Evolutionary conservation across 2,113 vertebrate species (phyloP), one percentile per base, ranked within the genome.

Genomic region (Gallinago media): DNA sequence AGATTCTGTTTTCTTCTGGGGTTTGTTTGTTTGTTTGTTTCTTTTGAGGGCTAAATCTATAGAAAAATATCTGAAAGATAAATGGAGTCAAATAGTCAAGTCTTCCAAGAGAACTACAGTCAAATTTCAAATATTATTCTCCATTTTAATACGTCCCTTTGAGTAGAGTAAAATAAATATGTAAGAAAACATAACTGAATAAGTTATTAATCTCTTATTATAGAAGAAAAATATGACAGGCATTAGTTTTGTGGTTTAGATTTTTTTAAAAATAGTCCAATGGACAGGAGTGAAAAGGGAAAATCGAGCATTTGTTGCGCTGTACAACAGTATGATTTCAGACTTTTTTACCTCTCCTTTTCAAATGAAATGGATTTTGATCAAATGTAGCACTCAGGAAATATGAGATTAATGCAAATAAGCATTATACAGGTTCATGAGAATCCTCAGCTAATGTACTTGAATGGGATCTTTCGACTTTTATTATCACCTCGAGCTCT

Each of bases 321-420:
- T 49, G 34, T 38, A 40, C 12, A 84, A 8, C 8, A 68, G 8
- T 27, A n/a, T 49, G 5, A 50, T 74, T 95, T 75, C 34, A 34
- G 52, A 25, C 5, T 18, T 71, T 88, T 88, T 78, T 42, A 47
- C 32, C 19, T 95, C 44, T 63, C 15, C n/a, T 88, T 91, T 83
- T 66, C 29, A 38, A 90, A 77, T 56, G 1, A 46, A 89, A 85
- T 68, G 17, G 42, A 20, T 79, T 95, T 91, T 50, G 55, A 95
- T 78, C 27, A 88, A 94, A 95, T 78, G 9, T 78, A 96, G 29
- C 79, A 81, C 75, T 96, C 92, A 67, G 49, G 29, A 89, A 91
- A 83, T 58, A 67, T 83, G 80, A 89, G 84, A 96, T 94, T 89
- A 80, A 94, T 93, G 68, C 72, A 85, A 92, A 85, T 22, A 76